These are phyloP conservation scores for Onychostoma macrolepis DNA, from an alignment of 2,113 vertebrate species.

Conservation along the genomic window DNA sequence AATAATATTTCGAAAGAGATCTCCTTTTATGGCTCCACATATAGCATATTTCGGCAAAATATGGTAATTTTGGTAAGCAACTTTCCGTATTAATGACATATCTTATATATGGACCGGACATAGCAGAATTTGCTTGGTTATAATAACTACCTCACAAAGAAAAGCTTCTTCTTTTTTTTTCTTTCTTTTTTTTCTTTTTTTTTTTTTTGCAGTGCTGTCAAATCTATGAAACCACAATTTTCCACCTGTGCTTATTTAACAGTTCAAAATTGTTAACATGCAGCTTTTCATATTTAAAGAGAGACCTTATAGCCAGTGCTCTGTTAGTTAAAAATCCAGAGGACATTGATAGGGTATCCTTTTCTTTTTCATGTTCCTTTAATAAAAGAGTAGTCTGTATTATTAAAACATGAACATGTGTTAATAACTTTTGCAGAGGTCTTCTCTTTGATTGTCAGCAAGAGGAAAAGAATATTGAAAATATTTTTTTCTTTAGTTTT, in stretches of 20 bases:
- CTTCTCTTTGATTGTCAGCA: background rate
- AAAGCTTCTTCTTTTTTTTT: background rate
- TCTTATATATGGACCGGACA: background rate
- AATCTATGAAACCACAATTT: conserved; percentile 5
- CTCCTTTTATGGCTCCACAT: background rate
- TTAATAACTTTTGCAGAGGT: background rate
- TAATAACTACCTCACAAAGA: background rate
- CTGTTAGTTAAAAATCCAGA: background rate
- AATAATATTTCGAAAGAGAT: background rate
- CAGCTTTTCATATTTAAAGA: background rate
- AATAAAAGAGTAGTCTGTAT: background rate
- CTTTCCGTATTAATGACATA: background rate
- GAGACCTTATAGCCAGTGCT: background rate
- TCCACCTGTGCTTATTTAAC: background rate
- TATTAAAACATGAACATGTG: background rate
- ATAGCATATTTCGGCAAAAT: background rate
- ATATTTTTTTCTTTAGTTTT: background rate
- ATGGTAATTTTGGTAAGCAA: background rate
- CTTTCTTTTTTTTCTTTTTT: background rate
- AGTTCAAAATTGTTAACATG: background rate
- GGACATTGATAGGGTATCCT: background rate
- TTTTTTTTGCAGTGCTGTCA: background rate
- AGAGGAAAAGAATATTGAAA: background rate
- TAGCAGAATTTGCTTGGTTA: background rate
- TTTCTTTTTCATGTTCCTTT: background rate